Conservation (phyloP, 2,888 invertebrate species). For the Amaurobius ferox region DNA sequence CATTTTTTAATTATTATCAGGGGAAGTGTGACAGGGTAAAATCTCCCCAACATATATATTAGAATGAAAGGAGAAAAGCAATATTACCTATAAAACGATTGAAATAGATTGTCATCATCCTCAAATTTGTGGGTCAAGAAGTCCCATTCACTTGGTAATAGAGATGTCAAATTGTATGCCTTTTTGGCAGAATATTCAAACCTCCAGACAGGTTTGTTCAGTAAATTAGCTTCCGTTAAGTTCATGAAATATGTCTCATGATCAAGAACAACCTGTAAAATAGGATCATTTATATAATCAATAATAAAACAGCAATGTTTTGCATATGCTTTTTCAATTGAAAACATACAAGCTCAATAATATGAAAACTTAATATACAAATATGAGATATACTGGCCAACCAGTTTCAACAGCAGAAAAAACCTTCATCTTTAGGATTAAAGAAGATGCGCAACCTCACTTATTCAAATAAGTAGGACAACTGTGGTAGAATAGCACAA, state of each 20-base stretch:
- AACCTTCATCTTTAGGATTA: no score
- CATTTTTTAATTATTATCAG: no score
- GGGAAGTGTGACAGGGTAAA: no score
- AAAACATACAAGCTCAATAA: no score
- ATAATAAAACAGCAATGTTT: no score
- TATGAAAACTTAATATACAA: not conserved
- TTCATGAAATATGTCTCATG: slow-evolving; percentile 98
- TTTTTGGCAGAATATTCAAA: slow-evolving; percentile 84
- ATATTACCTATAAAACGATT: slow-evolving; percentile 87
- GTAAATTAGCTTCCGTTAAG: slow-evolving; percentile 89
- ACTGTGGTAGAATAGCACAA: no score
- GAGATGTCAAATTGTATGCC: slow-evolving; percentile 89
- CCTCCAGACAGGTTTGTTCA: slow-evolving; percentile 86
- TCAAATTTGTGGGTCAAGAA: slow-evolving; percentile 91
- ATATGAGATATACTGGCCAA: not conserved
- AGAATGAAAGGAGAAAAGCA: no score
- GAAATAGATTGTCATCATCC: slow-evolving; percentile 89
- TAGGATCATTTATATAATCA: no score
- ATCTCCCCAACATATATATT: no score
- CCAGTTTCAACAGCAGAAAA: not conserved
- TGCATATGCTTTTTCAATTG: no score
- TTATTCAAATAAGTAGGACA: no score
- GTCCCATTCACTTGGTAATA: slow-evolving; percentile 94
- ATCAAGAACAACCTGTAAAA: slow-evolving; percentile 84
- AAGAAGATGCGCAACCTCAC: no score